Conservation (phyloP, 2,888 invertebrate species). For the Strigamia maritima region DNA sequence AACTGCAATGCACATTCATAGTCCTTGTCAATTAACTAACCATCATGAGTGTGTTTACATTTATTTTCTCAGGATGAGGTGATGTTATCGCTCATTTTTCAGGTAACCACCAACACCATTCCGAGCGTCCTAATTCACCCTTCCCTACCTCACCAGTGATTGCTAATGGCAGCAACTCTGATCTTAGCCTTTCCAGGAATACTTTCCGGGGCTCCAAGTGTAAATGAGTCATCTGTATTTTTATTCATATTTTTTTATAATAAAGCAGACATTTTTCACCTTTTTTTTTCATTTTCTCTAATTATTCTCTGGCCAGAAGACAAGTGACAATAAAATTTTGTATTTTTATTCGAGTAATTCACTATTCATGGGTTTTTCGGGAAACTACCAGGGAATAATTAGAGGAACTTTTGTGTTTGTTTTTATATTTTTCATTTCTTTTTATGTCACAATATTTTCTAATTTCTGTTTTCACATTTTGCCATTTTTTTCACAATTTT, state of each 20-base stretch:
- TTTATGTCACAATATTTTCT: slow-evolving; percentile 32
- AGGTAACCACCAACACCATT: slow-evolving; percentile 38
- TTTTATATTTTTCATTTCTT: background rate
- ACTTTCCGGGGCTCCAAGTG: slow-evolving; percentile 79
- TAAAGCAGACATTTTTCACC: background rate
- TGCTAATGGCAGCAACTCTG: slow-evolving; percentile 45
- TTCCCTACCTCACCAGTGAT: slow-evolving; percentile 39
- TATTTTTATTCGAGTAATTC: too few relatives aligned
- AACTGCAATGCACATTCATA: too few relatives aligned
- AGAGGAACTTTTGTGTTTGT: background rate
- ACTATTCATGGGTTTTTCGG: too few relatives aligned
- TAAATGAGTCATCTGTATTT: slow-evolving; percentile 53
- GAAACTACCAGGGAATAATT: too few relatives aligned
- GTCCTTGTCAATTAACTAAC: too few relatives aligned
- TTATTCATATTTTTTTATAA: background rate
- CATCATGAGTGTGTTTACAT: background rate
- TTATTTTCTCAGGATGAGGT: slow-evolving; percentile 6
- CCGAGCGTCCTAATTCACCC: slow-evolving; percentile 39
- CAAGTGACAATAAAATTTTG: too few relatives aligned
- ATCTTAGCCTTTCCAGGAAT: slow-evolving; percentile 62
- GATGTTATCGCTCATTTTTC: slow-evolving; percentile 36
- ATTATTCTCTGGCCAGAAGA: too few relatives aligned
- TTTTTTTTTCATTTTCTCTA: background rate
- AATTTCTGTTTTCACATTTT: slow-evolving; percentile 35
- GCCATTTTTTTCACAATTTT: background rate